These are phyloP conservation scores for Sminthurides bifidus DNA, from an alignment of 1,140 invertebrate genomes.

Conservation along the genomic window DNA sequence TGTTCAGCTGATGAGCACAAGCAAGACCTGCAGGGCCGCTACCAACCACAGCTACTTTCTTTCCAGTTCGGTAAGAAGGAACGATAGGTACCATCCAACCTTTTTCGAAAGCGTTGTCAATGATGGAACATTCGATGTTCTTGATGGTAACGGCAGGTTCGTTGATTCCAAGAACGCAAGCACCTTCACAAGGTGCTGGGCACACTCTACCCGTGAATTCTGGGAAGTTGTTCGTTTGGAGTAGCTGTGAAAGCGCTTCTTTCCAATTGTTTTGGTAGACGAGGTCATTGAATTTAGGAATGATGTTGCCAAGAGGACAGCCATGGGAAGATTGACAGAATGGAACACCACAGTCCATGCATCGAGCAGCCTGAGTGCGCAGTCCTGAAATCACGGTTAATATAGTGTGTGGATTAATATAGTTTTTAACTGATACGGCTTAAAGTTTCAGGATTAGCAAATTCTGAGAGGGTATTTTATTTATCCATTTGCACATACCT, in stretches of 20 bases:
- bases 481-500: no score
- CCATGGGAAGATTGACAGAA: conserved; percentile 96
- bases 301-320: conserved; percentile 95
- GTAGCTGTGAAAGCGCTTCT: conserved; percentile 84
- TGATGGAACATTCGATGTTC: conserved; percentile 97
- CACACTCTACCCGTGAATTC: conserved; percentile 98
- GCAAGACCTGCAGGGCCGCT: conserved; percentile 91
- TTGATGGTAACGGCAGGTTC: conserved; percentile 96
- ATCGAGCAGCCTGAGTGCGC: conserved; percentile 82
- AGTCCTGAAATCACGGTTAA: no score
- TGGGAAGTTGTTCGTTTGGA: conserved; percentile 99
- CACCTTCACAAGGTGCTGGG: conserved; percentile 93
- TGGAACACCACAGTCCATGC: conserved; percentile 99
- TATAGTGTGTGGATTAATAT: no score
- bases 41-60: conserved; percentile 83
- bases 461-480: no score
- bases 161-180: conserved; percentile 92
- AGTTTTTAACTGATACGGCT: no score
- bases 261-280: conserved; percentile 91
- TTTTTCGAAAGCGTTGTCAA: conserved; percentile 93
- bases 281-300: conserved; percentile 98
- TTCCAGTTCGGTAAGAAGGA: conserved; percentile 63
- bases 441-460: neutral
- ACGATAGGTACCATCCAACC: conserved; percentile 83
- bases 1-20: conserved; percentile 93